These are phyloP conservation scores for Tuta absoluta DNA, from an alignment of 2,888 invertebrate species.

Conservation along the genomic window DNA sequence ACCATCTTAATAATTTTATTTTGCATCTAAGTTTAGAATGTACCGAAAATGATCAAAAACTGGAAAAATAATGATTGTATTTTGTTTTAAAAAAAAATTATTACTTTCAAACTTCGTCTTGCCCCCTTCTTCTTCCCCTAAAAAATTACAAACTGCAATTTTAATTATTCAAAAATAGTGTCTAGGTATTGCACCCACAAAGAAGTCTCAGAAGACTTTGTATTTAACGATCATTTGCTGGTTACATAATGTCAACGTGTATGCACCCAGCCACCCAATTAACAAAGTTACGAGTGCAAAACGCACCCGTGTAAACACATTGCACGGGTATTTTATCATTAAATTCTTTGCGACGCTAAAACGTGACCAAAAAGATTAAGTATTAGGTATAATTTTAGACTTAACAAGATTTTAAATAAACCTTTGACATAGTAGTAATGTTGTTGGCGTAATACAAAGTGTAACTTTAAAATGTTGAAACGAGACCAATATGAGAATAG, in stretches of 20 bases:
- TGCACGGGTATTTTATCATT: neutral
- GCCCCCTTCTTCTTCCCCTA: neutral
- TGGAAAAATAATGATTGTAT: no score
- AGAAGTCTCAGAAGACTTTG: neutral
- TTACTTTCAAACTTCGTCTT: no score
- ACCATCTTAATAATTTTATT: no score
- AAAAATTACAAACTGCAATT: neutral
- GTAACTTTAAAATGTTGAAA: no score
- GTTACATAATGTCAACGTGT: neutral
- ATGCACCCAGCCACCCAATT: neutral
- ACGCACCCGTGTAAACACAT: neutral
- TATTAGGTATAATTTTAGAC: no score
- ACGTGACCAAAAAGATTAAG: neutral
- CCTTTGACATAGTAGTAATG: no score
- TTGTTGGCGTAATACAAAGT: no score
- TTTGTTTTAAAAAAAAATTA: no score
- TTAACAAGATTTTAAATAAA: no score
- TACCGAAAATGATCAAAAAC: no score
- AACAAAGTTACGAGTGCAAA: slow-evolving; percentile 9
- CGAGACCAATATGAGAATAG: no score
- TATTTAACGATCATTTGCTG: slow-evolving; percentile 9
- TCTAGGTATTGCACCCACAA: neutral
- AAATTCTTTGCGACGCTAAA: neutral
- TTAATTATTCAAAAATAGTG: neutral
- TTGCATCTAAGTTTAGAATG: no score